Base-by-base conservation (phyloP, 2,113 vertebrate species). In the Ariopsis seemanni region DNA sequence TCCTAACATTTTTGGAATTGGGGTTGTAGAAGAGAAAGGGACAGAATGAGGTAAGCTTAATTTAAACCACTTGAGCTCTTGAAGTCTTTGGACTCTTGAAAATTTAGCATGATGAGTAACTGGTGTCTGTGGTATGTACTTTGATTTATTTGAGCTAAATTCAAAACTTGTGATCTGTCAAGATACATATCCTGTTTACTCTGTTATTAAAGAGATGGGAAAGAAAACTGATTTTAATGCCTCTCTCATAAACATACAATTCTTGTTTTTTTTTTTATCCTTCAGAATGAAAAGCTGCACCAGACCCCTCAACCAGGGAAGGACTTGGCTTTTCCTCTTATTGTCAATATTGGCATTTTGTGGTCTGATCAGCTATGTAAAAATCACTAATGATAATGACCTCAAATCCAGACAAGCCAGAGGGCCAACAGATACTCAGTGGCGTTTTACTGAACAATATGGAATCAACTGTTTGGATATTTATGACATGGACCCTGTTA, bases 401-500 rank as follows among this genome's bases (percentile, higher is more conserved):
- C 50, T 18, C 30, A 57, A 77, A 4, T 22, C 9, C 81, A 93
- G 96, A 6, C 94, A 96, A 85, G 94, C 93, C 25, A 92, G 94
- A 83, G 89, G 95, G 34, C 91, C 92, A 12, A 91, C 91, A 9
- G 93, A 92, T 1, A 92, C 90, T 48, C 93, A 89, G 0, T 93
- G 92, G 8, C 93, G 5, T 81, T 6, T 94, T 34, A 72, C 88
- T n/a, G 91, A 81, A 9, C 91, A 74, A n/a, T 15, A 95, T 87
- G 91, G 93, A 18, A 93, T 99, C 71, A 95, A 96, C 91, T 99
- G 97, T 88, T 93, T 93, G 0, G 94, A 91, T 15, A 90, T 99
- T 90, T 98, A 97, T n/a, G 91, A 98, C 22, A 94, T 96, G 90
- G 97, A 98, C 87, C 97, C 98, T 1, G 86, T 82, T 88, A 97